Evolutionary conservation across 2,797 vertebrate species (phyloP).

Genomic region (Morus bassanus): DNA sequence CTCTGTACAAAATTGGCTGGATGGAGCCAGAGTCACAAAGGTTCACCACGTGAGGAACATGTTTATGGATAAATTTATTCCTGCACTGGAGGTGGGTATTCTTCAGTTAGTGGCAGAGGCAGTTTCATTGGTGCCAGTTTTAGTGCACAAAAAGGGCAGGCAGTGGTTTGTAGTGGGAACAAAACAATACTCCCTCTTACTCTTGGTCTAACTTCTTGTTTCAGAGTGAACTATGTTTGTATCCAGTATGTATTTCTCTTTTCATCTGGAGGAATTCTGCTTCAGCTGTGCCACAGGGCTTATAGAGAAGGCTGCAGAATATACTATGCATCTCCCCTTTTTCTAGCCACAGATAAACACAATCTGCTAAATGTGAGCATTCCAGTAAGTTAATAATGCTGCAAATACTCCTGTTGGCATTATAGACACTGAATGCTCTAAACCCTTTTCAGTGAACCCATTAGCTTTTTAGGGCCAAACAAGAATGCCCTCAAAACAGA

Average conservation of each 20-base stretch:
- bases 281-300: background rate
- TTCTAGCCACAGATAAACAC: background rate
- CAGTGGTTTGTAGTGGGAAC: background rate
- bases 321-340: background rate
- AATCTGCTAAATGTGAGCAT: background rate
- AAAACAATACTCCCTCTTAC: background rate
- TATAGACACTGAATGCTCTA: background rate
- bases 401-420: background rate
- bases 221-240: background rate
- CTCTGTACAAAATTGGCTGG: background rate
- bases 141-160: background rate
- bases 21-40: background rate
- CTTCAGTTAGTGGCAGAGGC: background rate
- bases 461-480: background rate
- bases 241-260: background rate
- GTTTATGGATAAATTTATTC: background rate
- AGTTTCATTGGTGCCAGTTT: background rate
- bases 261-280: background rate
- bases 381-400: background rate
- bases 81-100: background rate
- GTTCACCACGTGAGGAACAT: background rate
- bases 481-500: background rate
- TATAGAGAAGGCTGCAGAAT: background rate
- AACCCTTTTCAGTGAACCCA: background rate
- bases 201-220: background rate